phyloP scores from a whole-genome alignment of 2,797 vertebrate species.

The Micromesistius poutassou region DNA sequence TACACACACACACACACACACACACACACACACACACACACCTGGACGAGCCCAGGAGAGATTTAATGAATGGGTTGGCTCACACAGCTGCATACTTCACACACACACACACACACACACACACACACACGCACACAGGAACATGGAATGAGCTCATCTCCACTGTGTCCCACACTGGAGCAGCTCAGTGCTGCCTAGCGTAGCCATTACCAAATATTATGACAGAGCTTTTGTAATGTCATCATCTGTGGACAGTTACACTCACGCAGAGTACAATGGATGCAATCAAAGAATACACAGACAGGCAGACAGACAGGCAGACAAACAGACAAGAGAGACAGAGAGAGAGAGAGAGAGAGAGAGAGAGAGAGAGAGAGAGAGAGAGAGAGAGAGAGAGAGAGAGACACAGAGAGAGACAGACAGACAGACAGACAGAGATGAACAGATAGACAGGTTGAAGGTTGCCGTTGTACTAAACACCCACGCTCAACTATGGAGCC shows the following conservation, averaged over 20 bases:
- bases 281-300: background rate
- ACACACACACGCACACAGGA: background rate
- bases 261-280: no score
- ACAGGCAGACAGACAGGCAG: background rate
- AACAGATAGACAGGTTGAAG: no score
- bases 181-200: no score
- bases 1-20: background rate
- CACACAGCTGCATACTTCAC: slow-evolving; percentile 45
- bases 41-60: slow-evolving; percentile 33
- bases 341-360: no score
- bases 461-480: no score
- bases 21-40: slow-evolving; percentile 30
- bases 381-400: background rate
- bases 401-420: background rate
- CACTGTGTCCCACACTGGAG: background rate
- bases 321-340: no score
- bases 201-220: no score
- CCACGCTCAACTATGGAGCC: no score
- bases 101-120: slow-evolving; percentile 8
- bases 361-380: no score
- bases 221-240: background rate
- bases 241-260: background rate
- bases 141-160: slow-evolving; percentile 1
- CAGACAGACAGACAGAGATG: background rate
- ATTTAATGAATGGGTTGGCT: slow-evolving; percentile 36